Evolutionary conservation across 2,797 vertebrate species (phyloP).

Genomic region (Champsocephalus esox): DNA sequence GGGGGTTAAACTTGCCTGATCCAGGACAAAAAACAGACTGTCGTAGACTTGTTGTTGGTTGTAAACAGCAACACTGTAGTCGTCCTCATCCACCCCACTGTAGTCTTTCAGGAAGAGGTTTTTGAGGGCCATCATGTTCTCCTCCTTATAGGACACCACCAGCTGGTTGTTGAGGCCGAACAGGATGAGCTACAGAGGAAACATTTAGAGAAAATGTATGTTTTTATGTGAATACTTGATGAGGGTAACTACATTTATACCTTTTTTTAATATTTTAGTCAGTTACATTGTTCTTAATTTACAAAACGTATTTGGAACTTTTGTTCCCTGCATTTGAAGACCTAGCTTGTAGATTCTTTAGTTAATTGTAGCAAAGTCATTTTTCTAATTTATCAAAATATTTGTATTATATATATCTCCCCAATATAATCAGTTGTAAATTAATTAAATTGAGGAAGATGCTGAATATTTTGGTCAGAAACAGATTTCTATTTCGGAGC

Average conservation of each 20-base stretch:
- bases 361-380: too few species aligned
- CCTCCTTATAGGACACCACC: slow-evolving; percentile 96
- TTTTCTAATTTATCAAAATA: too few species aligned
- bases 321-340: background rate
- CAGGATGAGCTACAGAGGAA: slow-evolving; percentile 87
- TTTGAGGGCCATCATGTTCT: slow-evolving; percentile 92
- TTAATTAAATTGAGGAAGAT: background rate
- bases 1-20: slow-evolving; percentile 87
- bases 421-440: background rate
- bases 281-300: background rate
- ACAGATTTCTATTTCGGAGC: background rate
- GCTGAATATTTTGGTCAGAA: background rate
- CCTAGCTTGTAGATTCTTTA: background rate
- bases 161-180: slow-evolving; percentile 97
- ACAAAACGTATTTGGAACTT: slow-evolving; percentile 4
- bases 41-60: slow-evolving; percentile 89
- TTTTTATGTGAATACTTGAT: background rate
- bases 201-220: background rate
- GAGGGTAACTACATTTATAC: background rate
- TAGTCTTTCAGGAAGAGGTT: slow-evolving; percentile 93
- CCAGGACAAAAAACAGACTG: slow-evolving; percentile 89
- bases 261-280: background rate
- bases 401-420: too few species aligned
- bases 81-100: slow-evolving; percentile 91
- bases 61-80: slow-evolving; percentile 90